Evolutionary conservation across 2,888 invertebrate genomes (phyloP), one percentile per base, ranked within the genome.

Genomic region (Drosophila kuntzei): DNA sequence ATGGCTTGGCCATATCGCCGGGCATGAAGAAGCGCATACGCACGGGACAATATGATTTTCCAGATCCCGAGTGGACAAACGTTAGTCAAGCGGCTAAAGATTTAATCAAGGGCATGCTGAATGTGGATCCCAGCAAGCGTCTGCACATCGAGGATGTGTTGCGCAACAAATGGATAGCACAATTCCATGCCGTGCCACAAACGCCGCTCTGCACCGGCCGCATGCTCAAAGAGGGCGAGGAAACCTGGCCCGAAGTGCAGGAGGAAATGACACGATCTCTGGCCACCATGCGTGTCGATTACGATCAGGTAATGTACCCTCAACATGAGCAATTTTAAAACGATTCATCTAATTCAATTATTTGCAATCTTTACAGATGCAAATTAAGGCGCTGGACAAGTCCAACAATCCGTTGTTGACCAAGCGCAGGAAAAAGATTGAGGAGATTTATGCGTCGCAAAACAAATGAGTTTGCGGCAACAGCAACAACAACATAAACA

Each of bases 241-340:
- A 98, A 79, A 95, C 96, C 60, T 99, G 99, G 99, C 96, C 97
- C 0, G 99, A 99, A 90, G 98, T 99, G 5, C 98, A 99, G 93
- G 99, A 99, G 92, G 99, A 99, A 93, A 99, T 99, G 99, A 99
- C 98, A 1, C 95, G 98, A 75, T 98, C 99, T 0, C 93, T 99
- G 76, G 98, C 99, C 44, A 98, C 98, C 53, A 99, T 99, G 99
- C 94, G 99, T 57, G 99, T 99, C 8, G 99, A 99, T 92, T 98
- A 98, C 91, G 99, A 99, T 92, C 96, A 97, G 93, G 95, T 95
- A 41, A 50, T 27, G 12, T 11, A 34, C 5, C 9, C 36, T 32
- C 11, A 11, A 32, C 6, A 25, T 25, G 1, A 25, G 25, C 25
- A 25, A 25, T 27, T 22, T 22, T 22, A 22, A 22, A 22, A 22